Evolutionary conservation across 2,888 invertebrate genomes (phyloP).

Genomic region (Drosophila koepferae): DNA sequence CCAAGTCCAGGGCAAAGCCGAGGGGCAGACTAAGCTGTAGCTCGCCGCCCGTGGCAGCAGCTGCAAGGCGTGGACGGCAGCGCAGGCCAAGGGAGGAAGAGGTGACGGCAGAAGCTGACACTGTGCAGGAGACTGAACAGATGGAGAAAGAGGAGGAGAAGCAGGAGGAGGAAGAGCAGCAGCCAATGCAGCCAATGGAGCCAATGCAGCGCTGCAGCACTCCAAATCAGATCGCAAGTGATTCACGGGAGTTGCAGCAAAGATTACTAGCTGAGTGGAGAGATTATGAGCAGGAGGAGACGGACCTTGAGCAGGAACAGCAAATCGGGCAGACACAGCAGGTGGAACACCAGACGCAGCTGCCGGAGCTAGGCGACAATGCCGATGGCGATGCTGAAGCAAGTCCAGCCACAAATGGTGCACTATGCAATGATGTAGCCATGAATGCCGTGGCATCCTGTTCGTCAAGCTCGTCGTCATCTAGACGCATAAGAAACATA

Average conservation of each 20-base stretch:
- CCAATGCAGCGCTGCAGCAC: neutral
- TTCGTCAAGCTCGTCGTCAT: neutral
- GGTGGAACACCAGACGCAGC: neutral
- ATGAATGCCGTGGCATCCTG: neutral
- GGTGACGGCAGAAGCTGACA: neutral
- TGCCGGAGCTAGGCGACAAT: neutral
- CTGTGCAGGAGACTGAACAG: neutral
- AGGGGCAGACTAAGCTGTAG: neutral
- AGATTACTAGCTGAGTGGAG: conserved; percentile 92
- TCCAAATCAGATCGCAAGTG: neutral
- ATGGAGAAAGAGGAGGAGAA: neutral
- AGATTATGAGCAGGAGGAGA: conserved; percentile 86
- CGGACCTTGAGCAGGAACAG: conserved; percentile 1
- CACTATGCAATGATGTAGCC: neutral
- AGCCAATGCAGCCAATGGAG: too few relatives aligned
- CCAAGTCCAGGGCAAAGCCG: neutral
- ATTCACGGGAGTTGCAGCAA: conserved; percentile 87
- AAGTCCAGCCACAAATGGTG: conserved; percentile 1
- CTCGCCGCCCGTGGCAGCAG: neutral
- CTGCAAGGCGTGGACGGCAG: neutral
- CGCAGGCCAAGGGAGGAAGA: neutral
- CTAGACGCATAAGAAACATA: conserved; percentile 83
- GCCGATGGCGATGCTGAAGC: neutral
- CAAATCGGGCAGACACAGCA: neutral
- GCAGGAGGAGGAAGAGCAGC: neutral